Evolutionary conservation across 2,888 invertebrate species (phyloP), one percentile per base, ranked within the genome.

Genomic region (Volucella inflata): DNA sequence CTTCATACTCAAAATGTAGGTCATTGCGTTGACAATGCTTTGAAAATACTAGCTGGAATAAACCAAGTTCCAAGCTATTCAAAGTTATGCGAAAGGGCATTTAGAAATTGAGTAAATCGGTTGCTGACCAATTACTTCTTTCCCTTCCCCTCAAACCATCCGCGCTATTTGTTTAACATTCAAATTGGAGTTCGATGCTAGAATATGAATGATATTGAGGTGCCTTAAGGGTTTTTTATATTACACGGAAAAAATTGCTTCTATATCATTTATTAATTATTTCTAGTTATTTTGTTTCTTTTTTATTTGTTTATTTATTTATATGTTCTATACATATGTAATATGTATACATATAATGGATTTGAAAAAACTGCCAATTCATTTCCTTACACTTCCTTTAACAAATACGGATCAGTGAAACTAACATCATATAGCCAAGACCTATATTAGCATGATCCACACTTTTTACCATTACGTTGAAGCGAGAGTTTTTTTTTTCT

Each of bases 71-170:
- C 9, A 38, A 10, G 38, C 11, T 16, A 4, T 16, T 16, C 40
- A 17, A n/a, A 14, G 67, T 30, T 46, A 55, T 48, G 17, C 64
- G 17, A 48, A 21, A 40, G 17, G 17, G 48, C 46, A 16, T 30
- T 14, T 55, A 38, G 64, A 57, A 48, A 65, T 55, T 74, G 57
- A 40, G 38, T 48, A 46, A 55, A 55, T 53, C 36, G 55, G 44
- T 55, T 21, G 74, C 55, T 65, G 64, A 53, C 55, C 74, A 74
- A 74, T 74, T 65, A 74, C 38, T 40, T 11, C 8, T 3, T 16
- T 14, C 16, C 14, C 30, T 30, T 16, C 21, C 38, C 64, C 17
- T 2, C 44, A 16, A 8, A n/a, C 9, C 36, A 0, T 12, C 11
- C 17, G 10, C 46, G 38, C 30, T 42, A 21, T 48, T 62, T 21